A percentile compares a stretch with the other conserved stretches of the same genome.
phyloP scores from a whole-genome alignment of 2,113 vertebrate species.

The Bungarus multicinctus region DNA sequence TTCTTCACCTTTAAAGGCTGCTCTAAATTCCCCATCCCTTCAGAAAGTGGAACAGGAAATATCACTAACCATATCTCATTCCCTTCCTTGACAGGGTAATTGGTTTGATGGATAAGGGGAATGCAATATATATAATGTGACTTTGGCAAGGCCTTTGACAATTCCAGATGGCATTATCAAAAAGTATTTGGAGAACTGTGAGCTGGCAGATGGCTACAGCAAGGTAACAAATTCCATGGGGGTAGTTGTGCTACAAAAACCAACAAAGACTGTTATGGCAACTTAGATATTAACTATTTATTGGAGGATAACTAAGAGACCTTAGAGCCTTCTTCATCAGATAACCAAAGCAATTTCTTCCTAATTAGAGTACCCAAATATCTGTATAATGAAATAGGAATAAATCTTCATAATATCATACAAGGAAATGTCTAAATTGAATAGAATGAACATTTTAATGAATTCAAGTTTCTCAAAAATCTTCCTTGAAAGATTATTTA shows the following conservation, averaged over 20 bases:
- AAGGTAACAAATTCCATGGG: constrained; percentile 27
- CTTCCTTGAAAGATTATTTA: not conserved
- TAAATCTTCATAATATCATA: not conserved
- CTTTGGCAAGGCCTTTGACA: constrained; percentile 36
- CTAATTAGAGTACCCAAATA: not conserved
- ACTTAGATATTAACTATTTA: constrained; percentile 1
- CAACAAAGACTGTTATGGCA: not conserved
- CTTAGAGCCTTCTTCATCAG: not conserved
- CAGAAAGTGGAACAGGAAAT: constrained; percentile 15
- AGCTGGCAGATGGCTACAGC: constrained; percentile 27
- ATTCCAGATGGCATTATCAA: constrained; percentile 36
- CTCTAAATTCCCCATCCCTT: constrained; percentile 1
- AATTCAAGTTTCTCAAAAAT: not conserved
- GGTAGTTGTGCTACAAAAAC: constrained; percentile 14
- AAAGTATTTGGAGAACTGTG: constrained; percentile 32
- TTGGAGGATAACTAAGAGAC: not conserved
- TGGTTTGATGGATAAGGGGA: constrained; percentile 32
- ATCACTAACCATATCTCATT: constrained; percentile 21
- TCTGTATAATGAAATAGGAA: not conserved
- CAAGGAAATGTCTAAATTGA: not conserved
- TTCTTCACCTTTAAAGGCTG: not conserved
- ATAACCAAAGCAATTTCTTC: not conserved
- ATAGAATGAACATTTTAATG: not conserved
- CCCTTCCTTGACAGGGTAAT: constrained; percentile 30
- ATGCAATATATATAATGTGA: constrained; percentile 29